Evolutionary conservation across 2,888 invertebrate genomes (phyloP), one percentile per base, ranked within the genome.

Genomic region (Synergus umbraculus): DNA sequence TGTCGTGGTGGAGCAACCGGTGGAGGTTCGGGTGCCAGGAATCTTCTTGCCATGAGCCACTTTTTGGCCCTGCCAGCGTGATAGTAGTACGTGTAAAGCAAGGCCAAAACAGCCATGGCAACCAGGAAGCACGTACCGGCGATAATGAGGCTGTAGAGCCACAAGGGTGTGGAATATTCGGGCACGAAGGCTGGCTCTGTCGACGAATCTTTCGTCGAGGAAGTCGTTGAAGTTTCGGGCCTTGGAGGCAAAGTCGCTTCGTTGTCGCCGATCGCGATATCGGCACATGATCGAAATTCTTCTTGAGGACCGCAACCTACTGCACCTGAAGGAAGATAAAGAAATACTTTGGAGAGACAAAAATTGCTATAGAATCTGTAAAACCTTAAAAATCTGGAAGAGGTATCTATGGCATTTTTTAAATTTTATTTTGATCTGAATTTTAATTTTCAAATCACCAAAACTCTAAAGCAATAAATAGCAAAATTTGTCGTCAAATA

Each of bases 221-320:
- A 92, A 78, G 92, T 90, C 0, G 93, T 91, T 2, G 82, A 76
- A 0, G 93, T 93, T 87, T 93, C 93, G 8, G 94, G 93, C 37
- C 92, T 89, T 15, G 88, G 87, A 0, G 93, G 91, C 79, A 93
- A 92, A 44, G 91, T 89, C 69, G 90, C 89, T 69, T 93, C 93
- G 29, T 91, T 89, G 79, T 94, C 95, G 2, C 95, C 95, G 60
- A 97, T 95, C 18, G 95, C 93, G 66, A 97, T 95, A 88, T 97
- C 97, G 0, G 97, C 95, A 86, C 97, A 97, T 0, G 96, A 96
- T 29, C 97, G 94, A 88, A 97, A 97, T 89, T 97, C 97, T 90
- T 97, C 97, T 90, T 97, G 97, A 0, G 96, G 96, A 0, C 97
- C 97, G 89, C 97, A 97, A 0, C 97, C 97, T 0, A 97, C 96